Conservation (phyloP, 2,888 invertebrate genomes). For the Latheticus oryzae region DNA sequence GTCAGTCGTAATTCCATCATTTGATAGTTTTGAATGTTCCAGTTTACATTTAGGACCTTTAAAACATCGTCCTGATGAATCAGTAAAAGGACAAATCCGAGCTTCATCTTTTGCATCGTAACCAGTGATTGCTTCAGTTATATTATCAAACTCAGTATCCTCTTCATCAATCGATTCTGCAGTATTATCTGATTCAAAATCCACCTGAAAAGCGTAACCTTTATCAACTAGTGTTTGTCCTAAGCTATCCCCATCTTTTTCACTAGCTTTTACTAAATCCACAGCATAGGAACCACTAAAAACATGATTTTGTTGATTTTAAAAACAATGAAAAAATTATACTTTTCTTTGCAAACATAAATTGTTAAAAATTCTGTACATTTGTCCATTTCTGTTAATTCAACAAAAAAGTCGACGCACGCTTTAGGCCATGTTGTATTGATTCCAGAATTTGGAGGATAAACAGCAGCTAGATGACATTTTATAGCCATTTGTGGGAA, state of each 20-base stretch:
- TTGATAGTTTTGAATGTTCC: conserved; percentile 50
- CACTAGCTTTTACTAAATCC: conserved; percentile 44
- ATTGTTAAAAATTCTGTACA: conserved; percentile 4
- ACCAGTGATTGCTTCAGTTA: conserved; percentile 56
- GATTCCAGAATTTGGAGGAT: neutral
- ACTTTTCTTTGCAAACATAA: neutral
- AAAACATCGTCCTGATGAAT: conserved; percentile 52
- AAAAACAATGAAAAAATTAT: neutral
- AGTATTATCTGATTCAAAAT: neutral
- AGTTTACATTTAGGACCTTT: conserved; percentile 56
- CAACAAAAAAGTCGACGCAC: neutral
- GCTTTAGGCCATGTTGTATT: conserved; percentile 7
- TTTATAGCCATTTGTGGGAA: conserved; percentile 50
- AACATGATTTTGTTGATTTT: conserved; percentile 4
- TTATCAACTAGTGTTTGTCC: conserved; percentile 49
- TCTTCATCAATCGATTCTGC: conserved; percentile 5
- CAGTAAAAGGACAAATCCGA: conserved; percentile 54
- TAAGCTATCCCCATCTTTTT: conserved; percentile 41
- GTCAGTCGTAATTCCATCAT: conserved; percentile 58
- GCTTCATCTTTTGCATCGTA: conserved; percentile 57
- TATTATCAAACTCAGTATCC: conserved; percentile 46
- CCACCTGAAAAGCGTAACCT: neutral
- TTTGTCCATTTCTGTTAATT: conserved; percentile 1
- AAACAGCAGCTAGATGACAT: conserved; percentile 49
- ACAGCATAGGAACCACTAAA: conserved; percentile 49